A percentile compares a stretch with the other conserved stretches of the same genome.
Evolutionary conservation across 2,888 invertebrate species (phyloP).

Genomic region (Amblyteles armatorius): DNA sequence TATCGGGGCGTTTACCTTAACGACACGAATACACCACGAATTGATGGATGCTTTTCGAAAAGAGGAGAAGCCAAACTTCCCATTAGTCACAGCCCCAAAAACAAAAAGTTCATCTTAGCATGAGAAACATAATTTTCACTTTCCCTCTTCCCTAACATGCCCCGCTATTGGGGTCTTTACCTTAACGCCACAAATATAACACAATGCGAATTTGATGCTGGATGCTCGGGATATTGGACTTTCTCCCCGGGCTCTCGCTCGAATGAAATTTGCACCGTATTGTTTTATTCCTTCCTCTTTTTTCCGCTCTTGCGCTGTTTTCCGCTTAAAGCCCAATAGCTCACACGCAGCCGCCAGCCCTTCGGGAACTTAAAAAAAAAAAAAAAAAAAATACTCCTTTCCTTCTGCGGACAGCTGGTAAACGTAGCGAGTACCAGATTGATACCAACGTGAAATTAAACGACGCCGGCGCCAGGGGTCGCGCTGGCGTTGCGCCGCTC

Average conservation of each 20-base stretch:
- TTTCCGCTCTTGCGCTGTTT: neutral
- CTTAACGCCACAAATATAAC: neutral
- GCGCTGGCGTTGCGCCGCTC: slow-evolving; percentile 31
- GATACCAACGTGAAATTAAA: slow-evolving; percentile 64
- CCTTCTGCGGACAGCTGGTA: slow-evolving; percentile 59
- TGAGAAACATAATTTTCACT: too few species aligned
- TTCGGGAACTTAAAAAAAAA: neutral
- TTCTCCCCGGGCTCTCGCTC: neutral
- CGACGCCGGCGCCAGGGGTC: slow-evolving; percentile 46
- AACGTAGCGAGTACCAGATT: slow-evolving; percentile 50
- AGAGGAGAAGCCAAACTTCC: too few species aligned
- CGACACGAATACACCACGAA: neutral
- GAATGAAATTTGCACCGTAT: neutral
- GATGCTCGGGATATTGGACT: neutral
- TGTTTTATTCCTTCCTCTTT: neutral
- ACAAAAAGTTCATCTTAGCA: too few species aligned
- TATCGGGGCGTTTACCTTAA: neutral
- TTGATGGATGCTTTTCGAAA: too few species aligned
- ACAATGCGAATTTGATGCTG: neutral
- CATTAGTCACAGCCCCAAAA: too few species aligned
- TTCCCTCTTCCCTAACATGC: too few species aligned
- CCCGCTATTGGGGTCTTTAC: too few species aligned
- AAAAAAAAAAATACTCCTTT: slow-evolving; percentile 7
- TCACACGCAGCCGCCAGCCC: neutral
- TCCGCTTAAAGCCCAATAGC: slow-evolving; percentile 6